Percentiles rank a stretch among this genome's conserved stretches.
Evolutionary conservation across 2,797 vertebrate species (phyloP).

Genomic region (Bryconaethiops microstoma): DNA sequence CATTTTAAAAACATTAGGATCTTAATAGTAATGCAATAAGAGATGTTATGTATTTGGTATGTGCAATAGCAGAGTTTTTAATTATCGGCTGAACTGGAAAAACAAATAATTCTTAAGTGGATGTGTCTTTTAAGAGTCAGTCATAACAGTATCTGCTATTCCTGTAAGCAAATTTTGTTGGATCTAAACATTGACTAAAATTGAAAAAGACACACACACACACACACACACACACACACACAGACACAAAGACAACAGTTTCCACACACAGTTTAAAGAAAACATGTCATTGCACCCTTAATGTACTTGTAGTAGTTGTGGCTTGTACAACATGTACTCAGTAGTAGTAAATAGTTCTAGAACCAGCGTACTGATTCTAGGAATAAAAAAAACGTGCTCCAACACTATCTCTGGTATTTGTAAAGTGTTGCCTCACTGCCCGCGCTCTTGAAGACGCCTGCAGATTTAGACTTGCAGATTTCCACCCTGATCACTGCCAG

Average conservation of each 20-base stretch:
- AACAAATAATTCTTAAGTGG: too few species aligned
- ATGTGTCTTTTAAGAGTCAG: too few species aligned
- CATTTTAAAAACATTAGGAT: too few species aligned
- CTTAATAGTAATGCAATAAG: too few species aligned
- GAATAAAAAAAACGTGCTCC: not conserved
- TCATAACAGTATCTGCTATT: too few species aligned
- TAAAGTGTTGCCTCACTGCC: not conserved
- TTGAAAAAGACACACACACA: too few species aligned
- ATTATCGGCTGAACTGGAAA: too few species aligned
- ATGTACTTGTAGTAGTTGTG: not conserved
- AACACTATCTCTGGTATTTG: not conserved
- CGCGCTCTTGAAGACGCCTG: slow-evolving; percentile 32
- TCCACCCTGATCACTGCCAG: slow-evolving; percentile 62
- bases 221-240: too few species aligned
- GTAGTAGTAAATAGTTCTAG: not conserved
- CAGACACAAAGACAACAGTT: not conserved
- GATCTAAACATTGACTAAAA: not conserved
- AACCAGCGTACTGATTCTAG: not conserved
- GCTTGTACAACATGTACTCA: not conserved
- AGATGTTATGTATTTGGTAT: too few species aligned
- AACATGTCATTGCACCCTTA: not conserved
- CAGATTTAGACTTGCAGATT: slow-evolving; percentile 61
- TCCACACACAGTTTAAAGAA: not conserved
- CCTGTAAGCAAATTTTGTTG: too few species aligned
- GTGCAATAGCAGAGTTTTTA: too few species aligned